Evolutionary conservation across 2,888 invertebrate genomes (phyloP).

Genomic region (Dryomyza anilis): DNA sequence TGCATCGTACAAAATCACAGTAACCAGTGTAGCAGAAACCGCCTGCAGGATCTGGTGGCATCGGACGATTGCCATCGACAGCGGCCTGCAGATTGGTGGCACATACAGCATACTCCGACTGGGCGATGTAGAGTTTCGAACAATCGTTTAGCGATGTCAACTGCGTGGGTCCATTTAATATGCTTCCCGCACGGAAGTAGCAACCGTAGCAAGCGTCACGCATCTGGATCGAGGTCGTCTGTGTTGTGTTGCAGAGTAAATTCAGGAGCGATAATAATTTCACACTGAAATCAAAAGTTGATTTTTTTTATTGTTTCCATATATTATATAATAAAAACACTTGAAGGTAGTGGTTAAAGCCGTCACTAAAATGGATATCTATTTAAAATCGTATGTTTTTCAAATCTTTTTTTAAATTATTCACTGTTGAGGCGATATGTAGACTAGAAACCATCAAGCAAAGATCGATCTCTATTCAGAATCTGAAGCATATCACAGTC

Average conservation of each 20-base stretch:
- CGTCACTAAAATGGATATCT: no score
- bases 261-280: constrained; percentile 65
- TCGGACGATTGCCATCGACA: constrained; percentile 37
- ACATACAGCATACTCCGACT: constrained; percentile 64
- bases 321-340: neutral
- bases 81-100: constrained; percentile 62
- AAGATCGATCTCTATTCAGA: no score
- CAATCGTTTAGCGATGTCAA: constrained; percentile 64
- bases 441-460: no score
- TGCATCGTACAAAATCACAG: constrained; percentile 68
- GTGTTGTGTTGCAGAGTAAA: constrained; percentile 70
- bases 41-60: constrained; percentile 23
- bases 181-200: constrained; percentile 66
- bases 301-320: no score
- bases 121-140: constrained; percentile 64
- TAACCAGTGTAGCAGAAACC: constrained; percentile 65
- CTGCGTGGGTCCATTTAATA: constrained; percentile 64
- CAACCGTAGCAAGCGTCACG: constrained; percentile 71
- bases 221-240: constrained; percentile 65
- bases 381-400: no score
- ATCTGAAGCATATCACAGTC: no score
- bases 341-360: no score
- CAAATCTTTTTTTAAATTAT: no score
- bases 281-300: neutral
- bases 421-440: no score